Evolutionary conservation across 1,140 invertebrate species (phyloP), one percentile per base, ranked within the genome.

Genomic region (Drosophila tani): DNA sequence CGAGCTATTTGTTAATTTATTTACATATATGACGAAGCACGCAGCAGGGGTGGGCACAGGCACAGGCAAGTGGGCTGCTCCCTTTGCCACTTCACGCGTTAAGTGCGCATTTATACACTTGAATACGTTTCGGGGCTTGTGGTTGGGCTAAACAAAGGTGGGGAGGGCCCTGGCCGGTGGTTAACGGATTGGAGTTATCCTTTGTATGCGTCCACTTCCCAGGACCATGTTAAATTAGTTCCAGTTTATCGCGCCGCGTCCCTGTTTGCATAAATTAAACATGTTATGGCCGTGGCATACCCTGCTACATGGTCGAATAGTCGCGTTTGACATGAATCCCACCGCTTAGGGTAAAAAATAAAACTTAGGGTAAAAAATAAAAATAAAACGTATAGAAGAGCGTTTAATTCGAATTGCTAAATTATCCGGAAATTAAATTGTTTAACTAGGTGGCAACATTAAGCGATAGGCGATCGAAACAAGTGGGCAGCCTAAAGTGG

Each of bases 71-170:
- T 14, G 58, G n/a, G 47, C 24, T 80, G 62, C 49, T 69, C 66
- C 65, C 65, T 55, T 68, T 82, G 70, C 78, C 62, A 68, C 82
- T 85, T 85, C 82, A 85, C 66, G 66, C 82, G 70, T 86, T 85
- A 86, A 70, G 75, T 86, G 82, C 69, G 67, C 75, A 79, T 65
- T 86, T 66, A 85, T 65, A 84, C 82, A 85, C 75, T 79, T 79
- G 82, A 86, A 81, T 71, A 70, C 40, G 19, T 65, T 77, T 74
- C 43, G 70, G 67, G 82, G 69, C 67, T 75, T 55, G 69, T 51
- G 32, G 75, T 27, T 32, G 29, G 51, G 19, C 32, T 38, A 38
- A 38, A 53, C 62, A 53, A 66, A 58, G 24, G 51, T 55, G 8
- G 51, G 53, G 6, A n/a, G 53, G 51, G 27, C 8, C 60, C 17